These are phyloP conservation scores for Tiliacea aurago DNA, from an alignment of 2,888 invertebrate species.

Conservation along the genomic window DNA sequence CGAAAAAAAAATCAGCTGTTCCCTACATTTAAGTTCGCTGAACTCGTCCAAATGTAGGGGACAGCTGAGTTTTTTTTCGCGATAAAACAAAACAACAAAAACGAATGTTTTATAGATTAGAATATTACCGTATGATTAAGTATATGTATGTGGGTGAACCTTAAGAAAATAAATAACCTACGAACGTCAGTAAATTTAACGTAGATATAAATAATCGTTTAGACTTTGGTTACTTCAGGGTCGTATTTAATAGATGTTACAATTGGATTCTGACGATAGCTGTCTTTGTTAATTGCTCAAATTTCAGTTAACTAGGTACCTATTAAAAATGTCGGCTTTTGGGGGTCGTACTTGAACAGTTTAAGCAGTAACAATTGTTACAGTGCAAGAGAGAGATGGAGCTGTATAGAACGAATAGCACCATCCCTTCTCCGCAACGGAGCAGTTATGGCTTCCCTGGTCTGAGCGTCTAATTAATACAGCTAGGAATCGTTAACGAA, in stretches of 20 bases:
- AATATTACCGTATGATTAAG: no score
- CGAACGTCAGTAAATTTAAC: background rate
- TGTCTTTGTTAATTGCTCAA: background rate
- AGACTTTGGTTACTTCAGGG: background rate
- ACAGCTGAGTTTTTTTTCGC: no score
- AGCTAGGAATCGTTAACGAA: background rate
- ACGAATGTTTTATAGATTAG: no score
- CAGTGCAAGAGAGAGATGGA: background rate
- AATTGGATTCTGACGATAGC: background rate
- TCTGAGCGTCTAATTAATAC: background rate
- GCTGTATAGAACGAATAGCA: background rate
- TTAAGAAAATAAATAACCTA: no score
- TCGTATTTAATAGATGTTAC: background rate
- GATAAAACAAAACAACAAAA: no score
- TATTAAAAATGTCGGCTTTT: background rate
- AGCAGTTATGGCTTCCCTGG: background rate
- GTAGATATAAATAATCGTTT: background rate
- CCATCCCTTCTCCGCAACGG: no score
- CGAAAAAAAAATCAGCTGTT: no score
- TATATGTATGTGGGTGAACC: no score
- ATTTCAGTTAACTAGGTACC: background rate
- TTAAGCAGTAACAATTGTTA: background rate
- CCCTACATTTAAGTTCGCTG: no score
- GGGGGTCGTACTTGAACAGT: background rate
- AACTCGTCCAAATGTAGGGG: no score